Percentiles rank a stretch among this genome's conserved stretches.
phyloP scores from a whole-genome alignment of 1,140 invertebrate species.

The Ectropis grisescens region DNA sequence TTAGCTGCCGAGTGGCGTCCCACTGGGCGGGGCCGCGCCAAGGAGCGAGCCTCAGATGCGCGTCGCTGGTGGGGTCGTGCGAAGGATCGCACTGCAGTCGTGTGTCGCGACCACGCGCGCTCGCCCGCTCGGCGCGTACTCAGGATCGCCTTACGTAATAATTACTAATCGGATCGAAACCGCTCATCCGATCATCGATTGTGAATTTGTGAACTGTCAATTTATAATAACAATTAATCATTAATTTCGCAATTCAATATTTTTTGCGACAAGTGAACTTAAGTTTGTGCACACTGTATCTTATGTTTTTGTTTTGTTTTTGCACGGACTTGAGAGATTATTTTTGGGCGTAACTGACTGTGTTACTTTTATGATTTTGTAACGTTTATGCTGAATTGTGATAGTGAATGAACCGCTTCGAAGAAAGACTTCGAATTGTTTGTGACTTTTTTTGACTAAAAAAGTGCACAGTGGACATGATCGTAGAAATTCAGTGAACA shows the following conservation, averaged over 20 bases:
- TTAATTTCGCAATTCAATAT: conserved; percentile 22
- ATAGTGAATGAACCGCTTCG: conserved; percentile 23
- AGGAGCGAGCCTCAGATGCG: conserved; percentile 65
- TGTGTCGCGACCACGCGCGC: conserved; percentile 53
- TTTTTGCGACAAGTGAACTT: conserved; percentile 20
- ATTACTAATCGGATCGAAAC: conserved; percentile 45
- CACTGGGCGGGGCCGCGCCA: conserved; percentile 65
- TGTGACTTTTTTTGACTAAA: conserved; percentile 20
- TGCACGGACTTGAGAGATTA: conserved; percentile 32
- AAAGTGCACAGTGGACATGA: conserved; percentile 18
- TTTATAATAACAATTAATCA: conserved; percentile 15
- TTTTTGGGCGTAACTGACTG: conserved; percentile 45
- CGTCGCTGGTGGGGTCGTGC: conserved; percentile 33
- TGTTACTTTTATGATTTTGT: conserved; percentile 29
- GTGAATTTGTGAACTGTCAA: conserved; percentile 45
- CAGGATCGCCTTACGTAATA: conserved; percentile 54
- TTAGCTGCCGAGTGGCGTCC: conserved; percentile 61
- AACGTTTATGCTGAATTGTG: conserved; percentile 25
- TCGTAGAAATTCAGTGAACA: conserved; percentile 13
- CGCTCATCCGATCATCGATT: conserved; percentile 54
- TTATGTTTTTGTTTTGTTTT: conserved; percentile 56
- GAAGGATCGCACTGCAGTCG: conserved; percentile 67
- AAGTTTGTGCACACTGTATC: conserved; percentile 35
- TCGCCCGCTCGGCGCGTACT: conserved; percentile 23
- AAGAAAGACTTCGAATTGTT: conserved; percentile 12